phyloP scores from a whole-genome alignment of 2,888 invertebrate species.

The Thelaira solivaga region DNA sequence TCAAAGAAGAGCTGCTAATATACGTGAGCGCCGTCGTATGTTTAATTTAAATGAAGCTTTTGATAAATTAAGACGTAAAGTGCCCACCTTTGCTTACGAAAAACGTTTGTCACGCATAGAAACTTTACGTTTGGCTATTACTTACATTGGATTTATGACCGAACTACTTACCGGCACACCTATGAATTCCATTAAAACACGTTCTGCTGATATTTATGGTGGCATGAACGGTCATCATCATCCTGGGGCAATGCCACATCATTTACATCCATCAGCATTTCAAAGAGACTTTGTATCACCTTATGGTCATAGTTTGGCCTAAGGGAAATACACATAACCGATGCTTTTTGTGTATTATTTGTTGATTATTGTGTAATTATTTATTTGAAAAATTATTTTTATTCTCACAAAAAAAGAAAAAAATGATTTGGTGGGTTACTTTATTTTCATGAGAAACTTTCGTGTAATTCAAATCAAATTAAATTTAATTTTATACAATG shows the following conservation, averaged over 20 bases:
- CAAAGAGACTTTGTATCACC: slow-evolving; percentile 76
- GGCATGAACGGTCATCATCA: slow-evolving; percentile 75
- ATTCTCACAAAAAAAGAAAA: background rate
- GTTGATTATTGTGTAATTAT: slow-evolving; percentile 64
- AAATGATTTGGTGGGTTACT: too few relatives aligned
- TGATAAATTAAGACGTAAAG: slow-evolving; percentile 92
- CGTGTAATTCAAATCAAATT: too few relatives aligned
- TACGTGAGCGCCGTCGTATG: slow-evolving; percentile 94
- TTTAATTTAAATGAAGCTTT: slow-evolving; percentile 97
- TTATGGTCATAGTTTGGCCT: slow-evolving; percentile 74
- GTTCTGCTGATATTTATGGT: slow-evolving; percentile 73
- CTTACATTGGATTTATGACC: slow-evolving; percentile 97
- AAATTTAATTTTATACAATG: too few relatives aligned
- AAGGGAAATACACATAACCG: background rate
- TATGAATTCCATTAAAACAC: slow-evolving; percentile 74
- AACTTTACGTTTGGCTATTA: slow-evolving; percentile 94
- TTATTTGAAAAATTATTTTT: slow-evolving; percentile 36
- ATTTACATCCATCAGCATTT: slow-evolving; percentile 74
- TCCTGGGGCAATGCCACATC: slow-evolving; percentile 71
- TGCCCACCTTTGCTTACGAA: slow-evolving; percentile 97
- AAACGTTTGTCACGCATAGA: slow-evolving; percentile 96
- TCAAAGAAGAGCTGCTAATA: slow-evolving; percentile 94
- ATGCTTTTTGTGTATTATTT: slow-evolving; percentile 33
- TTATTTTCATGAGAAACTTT: too few relatives aligned
- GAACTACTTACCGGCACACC: slow-evolving; percentile 87